A percentile compares a stretch with the other conserved stretches of the same genome.
Evolutionary conservation across 2,113 vertebrate genomes (phyloP).

Genomic region (Pelusios castaneus): DNA sequence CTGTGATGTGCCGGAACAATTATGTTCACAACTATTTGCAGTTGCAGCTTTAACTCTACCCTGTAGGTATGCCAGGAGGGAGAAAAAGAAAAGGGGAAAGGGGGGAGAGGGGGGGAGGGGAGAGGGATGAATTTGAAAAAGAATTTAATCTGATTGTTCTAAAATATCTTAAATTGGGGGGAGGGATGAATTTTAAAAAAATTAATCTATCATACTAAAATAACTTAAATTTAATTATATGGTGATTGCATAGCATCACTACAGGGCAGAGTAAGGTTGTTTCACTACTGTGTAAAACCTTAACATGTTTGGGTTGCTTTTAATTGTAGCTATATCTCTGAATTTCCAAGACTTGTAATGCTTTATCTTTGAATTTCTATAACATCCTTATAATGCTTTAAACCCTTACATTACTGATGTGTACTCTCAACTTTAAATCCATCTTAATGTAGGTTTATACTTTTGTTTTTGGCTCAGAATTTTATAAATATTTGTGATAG

Average conservation of each 20-base stretch:
- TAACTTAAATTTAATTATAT: not conserved
- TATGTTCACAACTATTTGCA: constrained; percentile 18
- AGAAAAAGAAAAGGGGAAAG: not conserved
- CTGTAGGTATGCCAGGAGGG: not conserved
- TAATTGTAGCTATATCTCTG: constrained; percentile 14
- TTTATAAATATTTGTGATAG: not conserved
- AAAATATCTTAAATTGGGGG: not conserved
- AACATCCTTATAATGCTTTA: not conserved
- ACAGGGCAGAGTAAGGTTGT: not conserved
- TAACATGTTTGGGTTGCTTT: not conserved
- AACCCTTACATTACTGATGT: not conserved
- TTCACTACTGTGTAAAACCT: not conserved
- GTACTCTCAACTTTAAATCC: not conserved
- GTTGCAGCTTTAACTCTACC: not conserved
- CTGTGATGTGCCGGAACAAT: constrained; percentile 2
- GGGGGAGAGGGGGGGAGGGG: too few relatives aligned
- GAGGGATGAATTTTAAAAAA: not conserved
- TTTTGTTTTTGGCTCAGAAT: constrained; percentile 2
- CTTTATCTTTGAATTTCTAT: not conserved
- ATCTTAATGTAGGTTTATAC: not conserved
- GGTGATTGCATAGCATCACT: constrained; percentile 6
- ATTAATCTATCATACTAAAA: not conserved
- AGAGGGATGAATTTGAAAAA: not conserved
- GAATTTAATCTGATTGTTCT: not conserved
- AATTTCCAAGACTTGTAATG: not conserved